Evolutionary conservation across 1,140 invertebrate species (phyloP).

Genomic region (Leptopilina clavipes): DNA sequence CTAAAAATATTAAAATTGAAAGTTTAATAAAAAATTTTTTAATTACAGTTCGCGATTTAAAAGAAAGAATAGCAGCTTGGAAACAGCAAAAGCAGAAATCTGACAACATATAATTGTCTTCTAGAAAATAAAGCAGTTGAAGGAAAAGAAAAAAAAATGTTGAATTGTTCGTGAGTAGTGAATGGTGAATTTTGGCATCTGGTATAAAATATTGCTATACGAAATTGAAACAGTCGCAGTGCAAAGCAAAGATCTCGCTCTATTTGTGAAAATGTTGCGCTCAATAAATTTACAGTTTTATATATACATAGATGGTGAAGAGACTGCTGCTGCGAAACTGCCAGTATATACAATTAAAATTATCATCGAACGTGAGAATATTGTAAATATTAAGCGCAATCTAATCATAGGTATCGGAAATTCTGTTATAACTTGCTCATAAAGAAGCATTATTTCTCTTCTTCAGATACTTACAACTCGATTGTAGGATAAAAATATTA

Average conservation of each 20-base stretch:
- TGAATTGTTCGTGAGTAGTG: slow-evolving; percentile 38
- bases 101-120: slow-evolving; percentile 64
- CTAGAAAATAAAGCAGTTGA: slow-evolving; percentile 33
- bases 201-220: slow-evolving; percentile 37
- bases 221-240: slow-evolving; percentile 40
- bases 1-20: neutral
- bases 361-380: neutral
- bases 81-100: slow-evolving; percentile 81
- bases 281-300: slow-evolving; percentile 71
- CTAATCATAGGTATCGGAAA: neutral
- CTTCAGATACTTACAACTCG: neutral
- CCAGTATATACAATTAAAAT: neutral
- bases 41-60: slow-evolving; percentile 81
- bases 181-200: slow-evolving; percentile 49
- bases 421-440: neutral
- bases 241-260: slow-evolving; percentile 67
- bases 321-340: slow-evolving; percentile 36
- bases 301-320: slow-evolving; percentile 56
- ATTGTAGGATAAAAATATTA: slow-evolving; percentile 1
- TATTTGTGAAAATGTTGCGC: slow-evolving; percentile 65
- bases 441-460: neutral
- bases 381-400: slow-evolving; percentile 16
- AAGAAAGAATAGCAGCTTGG: slow-evolving; percentile 86
- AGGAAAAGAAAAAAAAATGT: neutral
- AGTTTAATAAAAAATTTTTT: slow-evolving; percentile 27